Evolutionary conservation across 1,140 invertebrate genomes (phyloP), one percentile per base, ranked within the genome.

Genomic region (Pseudoatta argentina): DNA sequence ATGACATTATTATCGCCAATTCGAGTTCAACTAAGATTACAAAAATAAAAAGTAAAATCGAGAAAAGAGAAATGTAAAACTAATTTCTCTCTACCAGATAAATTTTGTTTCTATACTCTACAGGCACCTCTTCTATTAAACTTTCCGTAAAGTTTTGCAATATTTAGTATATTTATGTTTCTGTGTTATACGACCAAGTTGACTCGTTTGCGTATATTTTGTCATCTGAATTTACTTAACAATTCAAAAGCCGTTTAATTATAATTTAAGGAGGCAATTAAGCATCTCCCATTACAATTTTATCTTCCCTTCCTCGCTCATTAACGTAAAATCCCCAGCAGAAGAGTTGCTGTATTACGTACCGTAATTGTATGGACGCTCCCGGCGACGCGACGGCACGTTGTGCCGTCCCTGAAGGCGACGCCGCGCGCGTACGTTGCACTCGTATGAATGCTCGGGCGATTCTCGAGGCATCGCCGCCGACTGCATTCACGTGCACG

Each of bases 401-500:
- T 24, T 24, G 24, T 66, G 51, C 51, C 66, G 53, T 86, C 82
- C 86, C 86, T 88, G 87, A 57, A 44, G 86, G 24, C 86, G 64
- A 76, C 44, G 63, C 66, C 51, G 34, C 30, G 67, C 39, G 63
- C 69, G 87, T 89, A 85, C 87, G 85, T 88, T 88, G 87, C 87
- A 88, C 87, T 71, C 85, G 83, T 85, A 85, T 61, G 78, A 85
- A 83, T 83, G 72, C 64, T 73, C 87, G 79, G 71, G 53, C 66
- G 87, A 79, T 79, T 78, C 79, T 86, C 83, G 87, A 86, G 67
- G 83, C 75, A 8, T 6, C 69, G 85, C 71, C 21, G 72, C 48
- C 64, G 64, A 61, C 78, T 71, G 57, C 83, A 69, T 87, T 87
- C 87, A 89, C 61, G 88, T 87, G 66, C 71, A 88, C 83, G 87